These are phyloP conservation scores for Coregonus sp. DNA, from an alignment of 2,797 vertebrate species.

Conservation along the genomic window DNA sequence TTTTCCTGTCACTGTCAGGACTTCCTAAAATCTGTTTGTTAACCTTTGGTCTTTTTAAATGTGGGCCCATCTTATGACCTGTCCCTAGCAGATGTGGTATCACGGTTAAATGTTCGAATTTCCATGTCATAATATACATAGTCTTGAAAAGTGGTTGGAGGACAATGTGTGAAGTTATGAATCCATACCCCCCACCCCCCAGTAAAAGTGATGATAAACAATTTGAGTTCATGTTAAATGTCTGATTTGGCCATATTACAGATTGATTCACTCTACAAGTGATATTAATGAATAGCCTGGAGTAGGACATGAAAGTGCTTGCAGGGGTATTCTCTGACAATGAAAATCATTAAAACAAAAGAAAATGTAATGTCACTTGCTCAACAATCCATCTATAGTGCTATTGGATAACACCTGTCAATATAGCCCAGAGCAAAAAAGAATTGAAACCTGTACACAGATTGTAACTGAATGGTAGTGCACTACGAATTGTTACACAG, in stretches of 20 bases:
- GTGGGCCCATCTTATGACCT: neutral
- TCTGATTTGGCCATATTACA: too few species aligned
- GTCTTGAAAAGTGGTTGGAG: neutral
- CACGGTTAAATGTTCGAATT: neutral
- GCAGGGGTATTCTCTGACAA: neutral
- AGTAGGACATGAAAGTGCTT: neutral
- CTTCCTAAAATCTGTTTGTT: neutral
- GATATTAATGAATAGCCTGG: too few species aligned
- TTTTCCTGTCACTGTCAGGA: conserved; percentile 15
- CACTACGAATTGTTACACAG: neutral
- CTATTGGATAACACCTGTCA: neutral
- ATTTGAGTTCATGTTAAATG: neutral
- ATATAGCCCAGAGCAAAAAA: neutral
- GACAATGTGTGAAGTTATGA: neutral
- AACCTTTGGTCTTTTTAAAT: neutral
- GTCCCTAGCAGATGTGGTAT: neutral
- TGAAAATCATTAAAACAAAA: neutral
- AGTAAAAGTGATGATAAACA: neutral
- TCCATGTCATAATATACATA: neutral
- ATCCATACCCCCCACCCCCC: too few species aligned
- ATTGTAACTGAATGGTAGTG: neutral
- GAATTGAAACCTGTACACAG: neutral
- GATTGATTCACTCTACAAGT: too few species aligned
- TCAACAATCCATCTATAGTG: neutral
- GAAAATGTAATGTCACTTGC: neutral